A percentile compares a stretch with the other conserved stretches of the same genome.
phyloP scores from a whole-genome alignment of 2,888 invertebrate species.

The Cartodere bifasciata region DNA sequence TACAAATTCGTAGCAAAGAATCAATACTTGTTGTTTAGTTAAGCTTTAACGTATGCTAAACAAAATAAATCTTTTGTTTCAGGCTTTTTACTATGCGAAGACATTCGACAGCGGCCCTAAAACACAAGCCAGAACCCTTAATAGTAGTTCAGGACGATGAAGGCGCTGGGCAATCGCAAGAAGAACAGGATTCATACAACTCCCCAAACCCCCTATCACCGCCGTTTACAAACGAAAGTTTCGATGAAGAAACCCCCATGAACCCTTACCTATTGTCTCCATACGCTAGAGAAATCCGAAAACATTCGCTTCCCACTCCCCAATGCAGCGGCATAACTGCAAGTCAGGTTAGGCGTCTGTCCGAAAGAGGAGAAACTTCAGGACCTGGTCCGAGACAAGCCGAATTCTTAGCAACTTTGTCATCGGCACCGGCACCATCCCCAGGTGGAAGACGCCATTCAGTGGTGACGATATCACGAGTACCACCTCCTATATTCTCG shows the following conservation, averaged over 20 bases:
- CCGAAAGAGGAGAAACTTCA: slow-evolving; percentile 60
- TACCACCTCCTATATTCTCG: slow-evolving; percentile 64
- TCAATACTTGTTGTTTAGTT: too few relatives aligned
- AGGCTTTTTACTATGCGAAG: slow-evolving; percentile 50
- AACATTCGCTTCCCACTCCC: slow-evolving; percentile 74
- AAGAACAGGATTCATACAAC: slow-evolving; percentile 10
- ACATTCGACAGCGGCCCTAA: slow-evolving; percentile 49
- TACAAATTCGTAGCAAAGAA: too few relatives aligned
- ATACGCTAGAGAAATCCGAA: slow-evolving; percentile 59
- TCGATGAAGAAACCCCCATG: slow-evolving; percentile 62
- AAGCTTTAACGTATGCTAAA: too few relatives aligned
- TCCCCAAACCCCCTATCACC: slow-evolving; percentile 17
- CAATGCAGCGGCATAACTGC: slow-evolving; percentile 79
- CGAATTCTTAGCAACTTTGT: slow-evolving; percentile 70
- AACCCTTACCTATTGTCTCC: slow-evolving; percentile 75
- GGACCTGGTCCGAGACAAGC: slow-evolving; percentile 68
- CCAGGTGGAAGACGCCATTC: slow-evolving; percentile 73
- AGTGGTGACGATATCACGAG: slow-evolving; percentile 74
- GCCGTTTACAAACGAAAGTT: slow-evolving; percentile 31
- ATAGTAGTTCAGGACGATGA: slow-evolving; percentile 76
- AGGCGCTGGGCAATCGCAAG: slow-evolving; percentile 30
- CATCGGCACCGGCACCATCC: slow-evolving; percentile 57
- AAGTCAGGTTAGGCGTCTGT: slow-evolving; percentile 71
- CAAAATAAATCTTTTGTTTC: too few relatives aligned
- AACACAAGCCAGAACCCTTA: slow-evolving; percentile 49